Conservation (phyloP, 2,797 vertebrate species). For the Danio tinwini region DNA sequence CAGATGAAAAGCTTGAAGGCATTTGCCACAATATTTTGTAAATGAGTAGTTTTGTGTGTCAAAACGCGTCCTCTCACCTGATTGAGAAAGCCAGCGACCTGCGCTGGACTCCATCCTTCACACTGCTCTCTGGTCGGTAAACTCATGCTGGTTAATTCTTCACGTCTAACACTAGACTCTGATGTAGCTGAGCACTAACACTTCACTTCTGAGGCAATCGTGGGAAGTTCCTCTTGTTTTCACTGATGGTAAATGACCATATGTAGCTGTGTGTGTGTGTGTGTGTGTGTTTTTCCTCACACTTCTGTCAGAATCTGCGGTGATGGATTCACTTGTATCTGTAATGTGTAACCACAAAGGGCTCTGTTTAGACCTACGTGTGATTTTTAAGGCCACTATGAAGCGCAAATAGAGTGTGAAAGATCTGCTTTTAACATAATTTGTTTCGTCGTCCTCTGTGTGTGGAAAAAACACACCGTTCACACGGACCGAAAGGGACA, state of each 20-base stretch:
- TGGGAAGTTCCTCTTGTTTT: constrained; percentile 56
- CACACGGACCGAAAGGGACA: constrained; percentile 39
- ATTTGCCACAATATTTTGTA: too few species aligned
- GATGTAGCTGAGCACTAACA: constrained; percentile 38
- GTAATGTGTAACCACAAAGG: background rate
- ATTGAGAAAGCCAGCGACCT: constrained; percentile 79
- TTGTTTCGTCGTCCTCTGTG: background rate
- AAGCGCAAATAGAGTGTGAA: background rate
- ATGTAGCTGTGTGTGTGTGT: too few species aligned
- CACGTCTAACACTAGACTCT: constrained; percentile 58
- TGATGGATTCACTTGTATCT: background rate
- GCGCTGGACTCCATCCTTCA: constrained; percentile 79
- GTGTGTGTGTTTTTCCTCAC: background rate
- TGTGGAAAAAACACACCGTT: background rate
- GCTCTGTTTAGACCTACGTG: background rate
- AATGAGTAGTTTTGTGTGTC: too few species aligned
- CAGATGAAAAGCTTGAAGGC: too few species aligned
- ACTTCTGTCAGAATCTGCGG: constrained; percentile 32
- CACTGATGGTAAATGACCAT: background rate
- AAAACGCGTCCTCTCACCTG: constrained; percentile 74
- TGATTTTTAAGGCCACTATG: background rate
- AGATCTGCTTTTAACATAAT: background rate
- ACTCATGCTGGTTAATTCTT: constrained; percentile 66
- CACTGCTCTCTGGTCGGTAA: constrained; percentile 84
- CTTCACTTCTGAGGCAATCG: constrained; percentile 53